Percentiles rank a stretch among this genome's conserved stretches.
These are phyloP conservation scores for Entomyzon cyanotis DNA, from an alignment of 2,113 vertebrate genomes.

Conservation along the genomic window DNA sequence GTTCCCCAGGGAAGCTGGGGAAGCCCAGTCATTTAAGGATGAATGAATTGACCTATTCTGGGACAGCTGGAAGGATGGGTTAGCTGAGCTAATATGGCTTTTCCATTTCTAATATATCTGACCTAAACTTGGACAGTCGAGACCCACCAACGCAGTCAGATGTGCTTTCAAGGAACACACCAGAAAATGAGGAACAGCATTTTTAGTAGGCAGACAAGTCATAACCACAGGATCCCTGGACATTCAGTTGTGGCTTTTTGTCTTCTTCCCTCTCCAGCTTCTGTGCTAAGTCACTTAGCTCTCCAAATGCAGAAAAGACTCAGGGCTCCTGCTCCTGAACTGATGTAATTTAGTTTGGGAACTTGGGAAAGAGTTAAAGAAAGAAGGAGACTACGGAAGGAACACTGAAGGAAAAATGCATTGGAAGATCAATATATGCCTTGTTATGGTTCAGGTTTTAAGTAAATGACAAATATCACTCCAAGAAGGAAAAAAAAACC, in stretches of 20 bases:
- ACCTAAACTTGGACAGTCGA: background rate
- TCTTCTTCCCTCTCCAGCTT: conserved; percentile 51
- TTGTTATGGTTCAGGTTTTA: background rate
- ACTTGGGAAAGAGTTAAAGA: background rate
- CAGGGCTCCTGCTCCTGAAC: background rate
- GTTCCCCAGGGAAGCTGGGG: background rate
- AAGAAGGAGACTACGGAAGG: background rate
- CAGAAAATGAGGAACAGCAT: conserved; percentile 32
- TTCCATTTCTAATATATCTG: conserved; percentile 28
- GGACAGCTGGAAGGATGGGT: background rate
- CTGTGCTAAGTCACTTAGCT: conserved; percentile 16
- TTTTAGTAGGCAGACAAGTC: conserved; percentile 31
- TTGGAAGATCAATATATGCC: background rate
- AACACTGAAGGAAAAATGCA: background rate
- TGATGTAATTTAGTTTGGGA: conserved; percentile 5
- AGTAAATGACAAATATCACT: background rate
- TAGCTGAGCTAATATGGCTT: conserved; percentile 27
- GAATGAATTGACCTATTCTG: background rate
- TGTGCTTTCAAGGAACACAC: conserved; percentile 30
- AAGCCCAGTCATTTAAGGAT: background rate
- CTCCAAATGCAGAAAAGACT: conserved; percentile 19
- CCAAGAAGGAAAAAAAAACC: background rate
- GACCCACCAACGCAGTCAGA: background rate
- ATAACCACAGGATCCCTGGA: conserved; percentile 59
- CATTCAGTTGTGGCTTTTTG: conserved; percentile 53